phyloP scores from a whole-genome alignment of 2,113 vertebrate genomes.

The Centropus bengalensis region DNA sequence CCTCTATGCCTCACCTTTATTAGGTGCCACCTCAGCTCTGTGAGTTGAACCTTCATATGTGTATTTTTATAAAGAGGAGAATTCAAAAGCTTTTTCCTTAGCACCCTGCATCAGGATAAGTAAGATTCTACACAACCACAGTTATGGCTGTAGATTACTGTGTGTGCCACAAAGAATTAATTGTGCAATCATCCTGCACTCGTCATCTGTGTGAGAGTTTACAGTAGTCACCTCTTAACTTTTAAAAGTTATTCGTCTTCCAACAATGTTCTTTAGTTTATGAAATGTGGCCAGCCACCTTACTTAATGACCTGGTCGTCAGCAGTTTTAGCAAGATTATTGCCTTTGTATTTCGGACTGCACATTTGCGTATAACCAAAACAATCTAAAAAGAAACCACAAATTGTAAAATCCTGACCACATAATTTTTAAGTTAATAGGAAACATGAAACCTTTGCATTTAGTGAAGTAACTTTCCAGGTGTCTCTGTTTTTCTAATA shows the following conservation, averaged over 20 bases:
- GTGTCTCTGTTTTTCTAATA: slow-evolving; percentile 67
- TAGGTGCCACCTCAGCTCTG: slow-evolving; percentile 37
- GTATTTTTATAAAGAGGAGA: slow-evolving; percentile 38
- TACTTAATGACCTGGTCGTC: slow-evolving; percentile 61
- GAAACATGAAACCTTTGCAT: slow-evolving; percentile 55
- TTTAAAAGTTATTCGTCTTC: slow-evolving; percentile 60
- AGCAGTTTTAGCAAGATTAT: slow-evolving; percentile 66
- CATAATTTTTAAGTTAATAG: slow-evolving; percentile 62
- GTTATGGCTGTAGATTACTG: slow-evolving; percentile 16
- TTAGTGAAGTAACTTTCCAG: slow-evolving; percentile 65
- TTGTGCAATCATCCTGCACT: slow-evolving; percentile 59
- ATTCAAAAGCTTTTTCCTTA: slow-evolving; percentile 1
- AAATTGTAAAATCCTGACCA: slow-evolving; percentile 59
- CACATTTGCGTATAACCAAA: slow-evolving; percentile 48
- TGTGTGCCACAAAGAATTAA: slow-evolving; percentile 57
- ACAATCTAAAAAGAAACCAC: slow-evolving; percentile 69
- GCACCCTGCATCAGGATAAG: slow-evolving; percentile 21
- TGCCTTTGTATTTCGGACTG: slow-evolving; percentile 65
- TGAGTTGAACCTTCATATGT: not conserved
- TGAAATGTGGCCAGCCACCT: slow-evolving; percentile 55
- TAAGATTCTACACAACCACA: not conserved
- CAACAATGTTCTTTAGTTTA: slow-evolving; percentile 60
- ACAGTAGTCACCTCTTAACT: slow-evolving; percentile 68
- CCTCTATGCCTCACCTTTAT: slow-evolving; percentile 55
- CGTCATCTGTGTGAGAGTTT: slow-evolving; percentile 45